These are phyloP conservation scores for Tenualosa thibaudeaui DNA, from an alignment of 2,797 vertebrate species.

Conservation along the genomic window DNA sequence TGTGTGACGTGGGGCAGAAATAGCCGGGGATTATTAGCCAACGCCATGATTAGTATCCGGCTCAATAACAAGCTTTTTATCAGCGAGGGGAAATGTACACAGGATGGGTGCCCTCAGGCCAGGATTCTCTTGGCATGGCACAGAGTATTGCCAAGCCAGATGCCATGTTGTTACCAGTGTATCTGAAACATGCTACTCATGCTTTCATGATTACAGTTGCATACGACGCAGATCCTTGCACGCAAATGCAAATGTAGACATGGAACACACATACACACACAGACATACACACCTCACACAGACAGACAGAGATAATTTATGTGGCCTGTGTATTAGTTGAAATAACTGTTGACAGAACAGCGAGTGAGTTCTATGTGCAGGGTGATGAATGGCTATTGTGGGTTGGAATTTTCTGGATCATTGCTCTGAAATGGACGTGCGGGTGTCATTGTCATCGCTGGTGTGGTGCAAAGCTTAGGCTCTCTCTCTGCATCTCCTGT, in stretches of 20 bases:
- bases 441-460: conserved; percentile 68
- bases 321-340: not conserved
- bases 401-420: conserved; percentile 68
- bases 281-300: not conserved
- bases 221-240: not conserved
- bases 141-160: not conserved
- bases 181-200: not conserved
- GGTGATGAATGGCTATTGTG: conserved; percentile 65
- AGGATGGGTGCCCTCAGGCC: conserved; percentile 65
- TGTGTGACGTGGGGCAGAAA: conserved; percentile 19
- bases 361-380: conserved; percentile 61
- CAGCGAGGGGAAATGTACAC: conserved; percentile 51
- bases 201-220: not conserved
- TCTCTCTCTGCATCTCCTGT: conserved; percentile 25
- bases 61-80: conserved; percentile 71
- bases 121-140: conserved; percentile 33
- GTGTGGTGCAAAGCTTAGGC: conserved; percentile 51
- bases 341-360: conserved; percentile 18
- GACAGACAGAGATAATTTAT: conserved; percentile 3
- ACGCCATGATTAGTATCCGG: conserved; percentile 67
- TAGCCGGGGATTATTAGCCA: conserved; percentile 60
- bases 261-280: conserved; percentile 22
- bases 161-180: conserved; percentile 15
- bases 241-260: not conserved
- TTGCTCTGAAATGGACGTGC: conserved; percentile 67